phyloP scores from a whole-genome alignment of 2,888 invertebrate species.

The Eilema caniola region DNA sequence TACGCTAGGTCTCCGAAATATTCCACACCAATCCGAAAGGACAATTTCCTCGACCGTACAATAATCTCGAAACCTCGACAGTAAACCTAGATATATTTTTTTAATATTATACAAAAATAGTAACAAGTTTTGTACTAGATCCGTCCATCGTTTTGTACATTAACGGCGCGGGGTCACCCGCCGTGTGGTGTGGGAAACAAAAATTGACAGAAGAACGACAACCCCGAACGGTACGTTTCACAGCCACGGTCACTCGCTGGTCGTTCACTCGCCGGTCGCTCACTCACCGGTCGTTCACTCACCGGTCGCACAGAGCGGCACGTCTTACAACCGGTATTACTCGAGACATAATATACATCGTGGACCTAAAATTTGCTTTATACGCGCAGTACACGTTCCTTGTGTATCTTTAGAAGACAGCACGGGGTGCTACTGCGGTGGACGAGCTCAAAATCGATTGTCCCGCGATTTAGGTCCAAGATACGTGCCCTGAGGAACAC shows the following conservation, averaged over 20 bases:
- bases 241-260: background rate
- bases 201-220: conserved; percentile 24
- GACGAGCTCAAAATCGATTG: too few species aligned
- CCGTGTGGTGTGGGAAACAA: conserved; percentile 43
- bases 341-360: too few species aligned
- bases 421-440: too few species aligned
- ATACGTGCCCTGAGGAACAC: too few species aligned
- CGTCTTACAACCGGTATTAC: background rate
- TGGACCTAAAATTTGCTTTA: too few species aligned
- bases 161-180: conserved; percentile 70
- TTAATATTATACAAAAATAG: conserved; percentile 85
- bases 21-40: conserved; percentile 23
- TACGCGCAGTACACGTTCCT: too few species aligned
- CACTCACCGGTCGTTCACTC: conserved; percentile 1
- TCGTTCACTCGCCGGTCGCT: background rate
- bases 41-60: conserved; percentile 61
- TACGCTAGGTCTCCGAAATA: conserved; percentile 44
- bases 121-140: conserved; percentile 86
- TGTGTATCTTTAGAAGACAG: too few species aligned
- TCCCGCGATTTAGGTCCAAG: too few species aligned
- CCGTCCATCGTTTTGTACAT: conserved; percentile 82
- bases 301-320: conserved; percentile 6
- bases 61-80: conserved; percentile 58
- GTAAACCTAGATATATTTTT: conserved; percentile 79
- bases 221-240: conserved; percentile 14